A percentile compares a stretch with the other conserved stretches of the same genome.
These are phyloP conservation scores for Ostrea edulis DNA, from an alignment of 1,140 invertebrate genomes.

Conservation along the genomic window DNA sequence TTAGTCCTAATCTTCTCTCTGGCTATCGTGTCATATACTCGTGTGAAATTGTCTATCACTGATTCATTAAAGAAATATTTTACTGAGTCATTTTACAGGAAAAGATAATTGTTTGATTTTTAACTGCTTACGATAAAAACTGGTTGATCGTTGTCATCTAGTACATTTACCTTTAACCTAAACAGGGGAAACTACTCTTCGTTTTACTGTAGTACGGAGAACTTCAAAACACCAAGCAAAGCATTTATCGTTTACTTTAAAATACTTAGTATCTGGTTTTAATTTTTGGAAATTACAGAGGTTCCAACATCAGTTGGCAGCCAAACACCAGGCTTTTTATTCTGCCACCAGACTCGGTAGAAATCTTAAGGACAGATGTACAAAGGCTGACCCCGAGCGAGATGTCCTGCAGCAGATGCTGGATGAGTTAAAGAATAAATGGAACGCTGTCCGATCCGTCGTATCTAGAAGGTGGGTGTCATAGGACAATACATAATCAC, in stretches of 20 bases:
- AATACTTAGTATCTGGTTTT: neutral
- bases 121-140: neutral
- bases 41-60: neutral
- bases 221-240: neutral
- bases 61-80: constrained; percentile 9
- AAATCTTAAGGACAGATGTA: constrained; percentile 95
- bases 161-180: neutral
- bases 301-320: constrained; percentile 93
- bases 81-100: neutral
- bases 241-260: neutral
- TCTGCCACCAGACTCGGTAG: constrained; percentile 95
- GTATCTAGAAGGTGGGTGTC: constrained; percentile 87
- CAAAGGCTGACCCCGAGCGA: constrained; percentile 91
- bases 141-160: neutral
- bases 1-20: neutral
- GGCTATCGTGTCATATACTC: neutral
- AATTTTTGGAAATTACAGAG: constrained; percentile 82
- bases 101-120: constrained; percentile 21
- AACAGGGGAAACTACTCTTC: neutral
- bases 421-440: constrained; percentile 94
- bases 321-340: constrained; percentile 94
- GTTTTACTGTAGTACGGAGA: neutral
- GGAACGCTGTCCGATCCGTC: constrained; percentile 95
- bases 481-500: neutral
- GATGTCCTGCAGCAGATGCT: constrained; percentile 90